Evolutionary conservation across 2,797 vertebrate genomes (phyloP), one percentile per base, ranked within the genome.

Genomic region (Knipowitschia caucasica): DNA sequence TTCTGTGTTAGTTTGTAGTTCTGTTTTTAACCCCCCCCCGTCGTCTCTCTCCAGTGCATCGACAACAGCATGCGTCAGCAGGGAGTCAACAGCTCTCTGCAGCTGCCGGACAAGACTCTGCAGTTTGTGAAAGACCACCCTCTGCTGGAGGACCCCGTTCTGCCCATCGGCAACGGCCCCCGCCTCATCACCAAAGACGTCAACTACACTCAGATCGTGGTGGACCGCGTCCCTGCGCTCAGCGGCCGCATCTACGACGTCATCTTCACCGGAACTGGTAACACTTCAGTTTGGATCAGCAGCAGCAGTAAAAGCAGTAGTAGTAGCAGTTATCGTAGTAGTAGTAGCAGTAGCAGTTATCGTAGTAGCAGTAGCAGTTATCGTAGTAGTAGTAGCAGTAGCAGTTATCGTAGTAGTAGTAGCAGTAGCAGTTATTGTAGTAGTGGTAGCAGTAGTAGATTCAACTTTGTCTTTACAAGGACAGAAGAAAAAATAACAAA

Each of bases 81-180:
- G 70, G 94, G 92, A 88, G 91, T 95, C 56, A 90, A 54, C 82
- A 94, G 81, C 79, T 97, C 96, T 0, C 86, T 99, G 59, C 91
- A 90, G 54, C 86, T 99, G 53, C 96, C 96, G 0, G 96, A 99
- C 85, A 98, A 95, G 82, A 97, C 96, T 0, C 77, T 99, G 50
- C 96, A 97, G 82, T 99, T 99, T 58, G 92, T 97, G 7, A 96
- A 91, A 81, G 94, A 98, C 78, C 96, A 99, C 86, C 96, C 96
- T 25, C 83, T 99, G 56, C 92, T 99, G 91, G 96, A 96, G 50
- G 94, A 98, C 61, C 93, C 95, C 0, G 90, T 98, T 59, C 86
- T 89, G 49, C 94, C 96, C 0, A 73, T 93, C 10, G 92, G 93
- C 68, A 91, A 90, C 60, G 86, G 89, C 56, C 95, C 96, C 21